A percentile compares a stretch with the other conserved stretches of the same genome.
Conservation (phyloP, 2,113 vertebrate species). For the Geothlypis trichas region DNA sequence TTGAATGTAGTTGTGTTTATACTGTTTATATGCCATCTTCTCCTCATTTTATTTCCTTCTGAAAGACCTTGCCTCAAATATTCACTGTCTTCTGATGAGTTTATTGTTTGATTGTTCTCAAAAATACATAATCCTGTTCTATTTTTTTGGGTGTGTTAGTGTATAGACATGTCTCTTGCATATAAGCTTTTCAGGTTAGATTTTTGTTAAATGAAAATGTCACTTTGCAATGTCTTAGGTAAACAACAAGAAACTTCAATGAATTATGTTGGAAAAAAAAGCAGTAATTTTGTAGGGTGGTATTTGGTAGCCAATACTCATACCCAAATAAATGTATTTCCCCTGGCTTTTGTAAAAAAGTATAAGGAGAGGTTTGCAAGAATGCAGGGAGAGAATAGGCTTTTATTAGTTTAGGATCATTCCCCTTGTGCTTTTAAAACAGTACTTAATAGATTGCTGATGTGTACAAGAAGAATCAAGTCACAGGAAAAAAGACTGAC, state of each 20-base stretch:
- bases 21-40: background rate
- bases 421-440: background rate
- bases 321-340: background rate
- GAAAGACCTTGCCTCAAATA: background rate
- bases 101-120: background rate
- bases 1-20: background rate
- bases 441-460: background rate
- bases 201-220: background rate
- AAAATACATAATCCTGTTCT: background rate
- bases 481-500: accelerated
- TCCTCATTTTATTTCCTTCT: background rate
- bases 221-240: background rate
- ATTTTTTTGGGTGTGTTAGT: background rate
- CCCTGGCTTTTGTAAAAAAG: background rate
- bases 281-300: background rate
- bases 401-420: background rate
- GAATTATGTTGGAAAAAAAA: background rate
- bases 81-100: background rate
- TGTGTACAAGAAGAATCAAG: background rate
- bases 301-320: background rate
- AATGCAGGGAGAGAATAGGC: background rate
- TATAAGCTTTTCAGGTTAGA: background rate
- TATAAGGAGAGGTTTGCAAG: background rate
- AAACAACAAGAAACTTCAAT: background rate
- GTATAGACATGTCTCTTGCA: background rate